Evolutionary conservation across 1,140 invertebrate species (phyloP), one percentile per base, ranked within the genome.

Genomic region (Microvelia longipes): DNA sequence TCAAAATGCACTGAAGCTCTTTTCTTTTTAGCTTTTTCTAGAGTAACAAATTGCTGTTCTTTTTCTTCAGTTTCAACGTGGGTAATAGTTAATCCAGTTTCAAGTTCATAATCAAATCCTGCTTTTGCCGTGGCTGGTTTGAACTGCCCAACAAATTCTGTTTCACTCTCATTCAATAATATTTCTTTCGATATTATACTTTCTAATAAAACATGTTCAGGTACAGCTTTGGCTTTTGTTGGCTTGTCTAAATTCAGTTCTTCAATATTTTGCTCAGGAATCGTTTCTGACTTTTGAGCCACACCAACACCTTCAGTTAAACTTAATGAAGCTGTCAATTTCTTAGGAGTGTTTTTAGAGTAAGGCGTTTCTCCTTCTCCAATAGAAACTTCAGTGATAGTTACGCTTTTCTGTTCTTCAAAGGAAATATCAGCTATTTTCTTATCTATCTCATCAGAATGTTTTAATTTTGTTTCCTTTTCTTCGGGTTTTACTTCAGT

Each of bases 351-450:
- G 70, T 77, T 75, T 68, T 71, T 72, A 30, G 73, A 28, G 68
- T 71, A 75, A 2, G 64, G 35, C 19, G 27, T 76, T 76, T 85
- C 85, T 73, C 82, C 83, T 50, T 85, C 81, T n/a, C 77, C 80
- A 15, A 79, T 62, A n/a, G 78, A 80, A 25, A 85, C 75, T 29
- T 80, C 72, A 13, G 81, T 83, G 19, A 85, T 76, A 35, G 78
- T 77, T 15, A 85, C 30, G 72, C 79, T 71, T 75, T 83, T 79
- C 15, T 79, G 81, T 25, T 81, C 72, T 29, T 72, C 68, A 67
- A 69, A 73, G 60, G 66, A 70, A 15, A 83, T 30, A 24, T 77
- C 77, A 11, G 84, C 84, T 65, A 65, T 80, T 70, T 79, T 81
- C 2, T 61, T 73, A 71, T 76, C 76, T 2, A 77, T 69, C 65